These are phyloP conservation scores for Temnothorax rugatulus DNA, from an alignment of 2,888 invertebrate species.

Conservation along the genomic window DNA sequence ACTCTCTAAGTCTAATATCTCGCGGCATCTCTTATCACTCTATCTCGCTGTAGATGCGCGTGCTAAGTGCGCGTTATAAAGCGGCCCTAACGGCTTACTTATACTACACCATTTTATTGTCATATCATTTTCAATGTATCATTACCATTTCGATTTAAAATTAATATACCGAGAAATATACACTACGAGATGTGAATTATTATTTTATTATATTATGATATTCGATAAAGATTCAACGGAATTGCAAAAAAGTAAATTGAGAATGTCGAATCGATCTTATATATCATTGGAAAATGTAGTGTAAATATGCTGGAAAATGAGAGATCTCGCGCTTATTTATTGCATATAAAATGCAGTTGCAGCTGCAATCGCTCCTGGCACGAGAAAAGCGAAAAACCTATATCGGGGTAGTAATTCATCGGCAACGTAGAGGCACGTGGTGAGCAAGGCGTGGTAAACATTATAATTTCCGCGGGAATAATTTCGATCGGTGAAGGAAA, in stretches of 20 bases:
- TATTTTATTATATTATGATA: neutral
- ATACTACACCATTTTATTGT: neutral
- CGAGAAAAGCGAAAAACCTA: slow-evolving; percentile 42
- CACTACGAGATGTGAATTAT: neutral
- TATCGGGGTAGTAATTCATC: slow-evolving; percentile 66
- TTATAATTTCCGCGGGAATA: slow-evolving; percentile 62
- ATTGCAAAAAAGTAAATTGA: neutral
- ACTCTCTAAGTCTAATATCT: slow-evolving; percentile 40
- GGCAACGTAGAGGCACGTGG: slow-evolving; percentile 61
- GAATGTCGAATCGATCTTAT: neutral
- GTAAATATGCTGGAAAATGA: neutral
- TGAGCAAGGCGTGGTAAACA: slow-evolving; percentile 68
- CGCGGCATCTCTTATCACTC: slow-evolving; percentile 50
- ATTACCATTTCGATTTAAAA: neutral
- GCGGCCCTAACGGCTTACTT: neutral
- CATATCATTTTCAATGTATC: neutral
- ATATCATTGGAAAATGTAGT: slow-evolving; percentile 15
- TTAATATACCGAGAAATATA: neutral
- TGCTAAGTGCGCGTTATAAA: slow-evolving; percentile 58
- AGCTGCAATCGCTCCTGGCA: slow-evolving; percentile 5
- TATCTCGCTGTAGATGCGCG: slow-evolving; percentile 44
- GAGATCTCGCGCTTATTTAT: slow-evolving; percentile 20
- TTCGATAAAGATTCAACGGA: neutral
- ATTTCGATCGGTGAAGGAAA: slow-evolving; percentile 53
- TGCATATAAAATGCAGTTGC: slow-evolving; percentile 48